Evolutionary conservation across 2,797 vertebrate genomes (phyloP), one percentile per base, ranked within the genome.

Genomic region (Mormyrus hasselquistii): DNA sequence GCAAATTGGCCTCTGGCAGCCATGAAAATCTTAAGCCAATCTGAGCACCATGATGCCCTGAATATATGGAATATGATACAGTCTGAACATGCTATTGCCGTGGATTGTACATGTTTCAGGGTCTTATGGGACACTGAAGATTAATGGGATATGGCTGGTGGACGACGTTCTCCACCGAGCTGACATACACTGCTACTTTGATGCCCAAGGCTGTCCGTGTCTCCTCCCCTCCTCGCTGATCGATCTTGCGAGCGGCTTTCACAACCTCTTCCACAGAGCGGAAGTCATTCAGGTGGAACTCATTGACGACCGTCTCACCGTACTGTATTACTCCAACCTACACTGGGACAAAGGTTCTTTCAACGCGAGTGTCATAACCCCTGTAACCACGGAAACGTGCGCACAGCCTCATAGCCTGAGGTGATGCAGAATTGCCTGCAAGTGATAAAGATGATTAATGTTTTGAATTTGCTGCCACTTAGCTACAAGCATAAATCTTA

Each of bases 251-350:
- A 2, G 98, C 98, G 0, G 97, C 96, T 10, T 97, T 97, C 89
- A 99, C 98, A 92, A 99, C 98, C 1, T 98, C 98, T 87, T 96
- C 97, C 0, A 99, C 98, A 16, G 98, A 98, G 91, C 96, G 96
- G 93, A 96, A 99, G 95, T 99, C 98, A 10, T 96, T 99, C 86
- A 99, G 94, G 90, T 97, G 96, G 90, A 99, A 99, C 94, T 99
- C 98, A 0, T 98, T 97, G 29, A 99, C 98, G 0, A 97, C 98
- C 0, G 97, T 97, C 92, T 99, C 98, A 14, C 98, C 98, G 0
- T 99, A 99, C 93, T 99, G 98, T 69, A 99, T 96, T 0, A 99
- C 97, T 76, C 98, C 98, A 0, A 98, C 97, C 98, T 99, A 91
- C 59, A 73, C 22, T 49, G 87, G 44, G 22, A 34, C 62, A 88